phyloP scores from a whole-genome alignment of 92 coral and sea anemone genomes.

The Metridium senile region DNA sequence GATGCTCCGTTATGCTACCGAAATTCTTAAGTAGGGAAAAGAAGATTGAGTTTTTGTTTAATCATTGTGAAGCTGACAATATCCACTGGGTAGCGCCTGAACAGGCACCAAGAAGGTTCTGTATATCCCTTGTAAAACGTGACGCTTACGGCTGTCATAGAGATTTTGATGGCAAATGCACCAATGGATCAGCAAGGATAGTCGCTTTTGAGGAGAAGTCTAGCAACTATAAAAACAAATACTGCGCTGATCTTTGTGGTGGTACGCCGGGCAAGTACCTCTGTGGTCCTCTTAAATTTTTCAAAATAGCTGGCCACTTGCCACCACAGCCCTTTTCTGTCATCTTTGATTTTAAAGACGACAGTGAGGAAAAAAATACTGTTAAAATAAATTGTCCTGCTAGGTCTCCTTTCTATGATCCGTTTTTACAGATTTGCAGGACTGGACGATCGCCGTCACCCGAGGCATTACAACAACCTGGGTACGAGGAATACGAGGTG shows the following conservation, averaged over 20 bases:
- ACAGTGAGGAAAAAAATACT: neutral
- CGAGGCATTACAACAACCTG: constrained; percentile 4
- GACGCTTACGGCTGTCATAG: neutral
- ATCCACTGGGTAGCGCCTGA: constrained; percentile 12
- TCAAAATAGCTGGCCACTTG: neutral
- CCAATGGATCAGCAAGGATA: constrained; percentile 24
- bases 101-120: constrained; percentile 23
- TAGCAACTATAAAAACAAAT: constrained; percentile 42
- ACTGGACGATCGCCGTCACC: neutral
- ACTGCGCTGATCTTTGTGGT: constrained; percentile 38
- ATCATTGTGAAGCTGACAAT: constrained; percentile 21
- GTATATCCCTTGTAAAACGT: neutral
- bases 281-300: neutral
- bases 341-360: constrained; percentile 10
- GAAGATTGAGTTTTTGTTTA: constrained; percentile 25
- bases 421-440: constrained; percentile 40
- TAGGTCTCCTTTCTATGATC: constrained; percentile 23
- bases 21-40: neutral
- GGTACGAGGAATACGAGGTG: constrained; percentile 19
- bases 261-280: neutral
- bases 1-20: constrained; percentile 26
- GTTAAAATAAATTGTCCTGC: constrained; percentile 19
- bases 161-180: constrained; percentile 14
- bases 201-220: neutral
- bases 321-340: constrained; percentile 18